Percentiles rank a stretch among this genome's conserved stretches.
phyloP scores from a whole-genome alignment of 1,140 invertebrate species.

The Hylyphantes graminicola region DNA sequence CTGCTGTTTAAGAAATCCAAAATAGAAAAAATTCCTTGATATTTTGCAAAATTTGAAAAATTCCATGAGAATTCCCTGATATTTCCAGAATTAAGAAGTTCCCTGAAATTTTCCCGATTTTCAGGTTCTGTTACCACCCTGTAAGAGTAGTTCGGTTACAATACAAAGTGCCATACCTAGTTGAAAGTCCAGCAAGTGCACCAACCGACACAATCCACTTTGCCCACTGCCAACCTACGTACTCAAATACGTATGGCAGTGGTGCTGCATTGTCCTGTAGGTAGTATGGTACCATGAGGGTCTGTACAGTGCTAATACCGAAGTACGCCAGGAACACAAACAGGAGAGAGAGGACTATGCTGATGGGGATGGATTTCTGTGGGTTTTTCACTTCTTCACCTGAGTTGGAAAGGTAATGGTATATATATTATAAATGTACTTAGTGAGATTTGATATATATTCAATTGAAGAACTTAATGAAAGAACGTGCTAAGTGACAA shows the following conservation, averaged over 20 bases:
- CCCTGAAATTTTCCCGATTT: too few relatives aligned
- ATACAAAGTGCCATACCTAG: conserved; percentile 70
- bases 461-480: too few relatives aligned
- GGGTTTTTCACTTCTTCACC: conserved; percentile 90
- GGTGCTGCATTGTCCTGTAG: conserved; percentile 72
- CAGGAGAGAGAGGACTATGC: conserved; percentile 83
- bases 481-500: neutral
- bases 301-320: conserved; percentile 85
- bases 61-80: too few relatives aligned
- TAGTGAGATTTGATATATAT: neutral
- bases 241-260: conserved; percentile 81
- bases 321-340: conserved; percentile 87
- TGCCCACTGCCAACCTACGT: conserved; percentile 77
- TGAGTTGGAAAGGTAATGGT: conserved; percentile 64
- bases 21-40: too few relatives aligned
- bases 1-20: too few relatives aligned
- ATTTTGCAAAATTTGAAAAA: too few relatives aligned
- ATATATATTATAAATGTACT: neutral
- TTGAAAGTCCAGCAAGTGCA: conserved; percentile 78
- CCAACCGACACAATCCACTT: conserved; percentile 83
- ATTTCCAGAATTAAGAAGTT: too few relatives aligned
- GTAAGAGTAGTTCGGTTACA: too few relatives aligned
- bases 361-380: conserved; percentile 85
- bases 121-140: too few relatives aligned
- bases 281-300: conserved; percentile 91